Evolutionary conservation across 2,888 invertebrate genomes (phyloP), one percentile per base, ranked within the genome.

Genomic region (Synanthedon andrenaeformis): DNA sequence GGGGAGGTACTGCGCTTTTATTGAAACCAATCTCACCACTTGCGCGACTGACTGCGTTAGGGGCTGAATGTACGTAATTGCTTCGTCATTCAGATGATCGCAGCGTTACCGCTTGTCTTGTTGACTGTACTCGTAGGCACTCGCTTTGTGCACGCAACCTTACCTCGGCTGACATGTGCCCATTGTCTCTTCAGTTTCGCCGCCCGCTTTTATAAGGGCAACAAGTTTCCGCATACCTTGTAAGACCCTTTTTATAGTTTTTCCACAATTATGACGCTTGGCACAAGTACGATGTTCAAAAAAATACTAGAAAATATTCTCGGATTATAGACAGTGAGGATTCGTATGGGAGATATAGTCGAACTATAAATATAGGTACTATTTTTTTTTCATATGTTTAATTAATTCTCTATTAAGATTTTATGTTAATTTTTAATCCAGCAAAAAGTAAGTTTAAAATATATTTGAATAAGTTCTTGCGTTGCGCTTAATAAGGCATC

Each of bases 11-110:
- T 82, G 83, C 74, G 79, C 83, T 85, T 86, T 85, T 86, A 85
- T 87, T 83, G 83, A 82, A 84, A 85, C 83, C 84, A 82, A 87
- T 87, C 85, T 81, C 79, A 75, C 72, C 85, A 83, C 82, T 85
- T 83, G 83, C 75, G 77, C 77, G 76, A 69, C 79, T 79, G 78
- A 78, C 82, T 83, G 78, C 76, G 76, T 78, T 69, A 68, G 64
- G 69, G 74, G 76, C 72, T 83, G 78, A 82, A 82, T 79, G 81
- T 77, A 75, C 78, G 79, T 86, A 85, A 86, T 86, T 84, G 85
- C 84, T 77, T 74, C 81, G 79, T 82, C 86, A 83, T 85, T 83
- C 81, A 83, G 79, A 82, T 84, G 80, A 85, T 82, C 78, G 78
- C 75, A 71, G 78, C 72, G 74, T 70, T 71, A 72, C 76, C 72